Base-by-base conservation (phyloP, 2,888 invertebrate species). In the Thalpophila matura region DNA sequence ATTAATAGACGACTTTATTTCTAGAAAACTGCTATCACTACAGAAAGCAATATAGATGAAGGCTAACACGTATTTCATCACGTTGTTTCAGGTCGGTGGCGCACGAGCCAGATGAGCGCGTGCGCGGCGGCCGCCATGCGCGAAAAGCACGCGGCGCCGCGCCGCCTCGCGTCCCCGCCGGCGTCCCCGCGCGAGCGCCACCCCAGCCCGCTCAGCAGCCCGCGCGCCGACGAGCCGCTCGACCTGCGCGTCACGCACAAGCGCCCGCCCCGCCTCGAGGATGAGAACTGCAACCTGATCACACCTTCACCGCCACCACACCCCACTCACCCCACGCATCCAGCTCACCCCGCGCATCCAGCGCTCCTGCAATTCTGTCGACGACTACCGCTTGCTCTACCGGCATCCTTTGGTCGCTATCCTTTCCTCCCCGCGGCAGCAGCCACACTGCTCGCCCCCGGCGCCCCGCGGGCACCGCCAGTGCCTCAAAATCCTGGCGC, bases 121-220 rank as follows among this genome's bases (percentile, higher is more conserved):
- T 96, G 96, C 95, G 96, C 96, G 94, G 95, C 96, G 92, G 96
- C 96, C 95, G 96, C 93, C 92, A 95, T 96, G 96, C 97, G 98
- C 96, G 98, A 98, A 96, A 98, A 98, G 95, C 98, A 98, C 96
- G 97, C 98, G 91, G 97, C 98, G 90, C 98, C 98, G 91, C 96
- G 98, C 94, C 98, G 98, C 96, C 98, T 98, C 97, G 95, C 90
- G 94, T 95, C 87, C 85, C 95, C 89, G 77, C 92, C 89, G 76
- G 80, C 96, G 88, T 94, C 94, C 54, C 93, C 93, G 43, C 89
- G 81, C 66, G 91, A 91, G 61, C 89, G 80, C 68, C 82, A 96
- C 95, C 75, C 91, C 95, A 87, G 96, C 95, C 83, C 96, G 83
- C 89, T 95, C 80, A 86, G 95, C 91, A 88, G 92, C 75, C 89